Percentiles rank a stretch among this genome's conserved stretches.
Evolutionary conservation across 2,888 invertebrate species (phyloP).

Genomic region (Laspeyria flexula): DNA sequence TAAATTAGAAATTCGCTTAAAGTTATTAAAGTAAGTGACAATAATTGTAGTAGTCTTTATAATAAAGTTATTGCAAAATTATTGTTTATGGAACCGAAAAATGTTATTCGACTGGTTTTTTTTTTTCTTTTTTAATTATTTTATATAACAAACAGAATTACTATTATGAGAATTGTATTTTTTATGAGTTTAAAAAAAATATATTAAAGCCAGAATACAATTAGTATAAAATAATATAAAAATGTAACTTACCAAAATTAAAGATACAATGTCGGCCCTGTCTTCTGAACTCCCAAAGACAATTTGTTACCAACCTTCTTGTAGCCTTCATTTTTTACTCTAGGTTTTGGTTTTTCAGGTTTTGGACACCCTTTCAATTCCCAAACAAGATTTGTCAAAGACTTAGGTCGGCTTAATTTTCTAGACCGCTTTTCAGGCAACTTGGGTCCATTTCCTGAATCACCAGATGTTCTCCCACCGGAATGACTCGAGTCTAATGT

Average conservation of each 20-base stretch:
- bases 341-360: slow-evolving; percentile 81
- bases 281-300: slow-evolving; percentile 83
- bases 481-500: slow-evolving; percentile 96
- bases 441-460: slow-evolving; percentile 91
- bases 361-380: slow-evolving; percentile 86
- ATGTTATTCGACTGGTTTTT: no score
- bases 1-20: no score
- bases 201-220: neutral
- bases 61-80: no score
- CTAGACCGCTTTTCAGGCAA: slow-evolving; percentile 93
- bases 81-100: no score
- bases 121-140: no score
- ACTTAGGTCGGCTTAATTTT: slow-evolving; percentile 93
- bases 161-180: no score
- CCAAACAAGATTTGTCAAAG: slow-evolving; percentile 95
- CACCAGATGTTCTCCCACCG: slow-evolving; percentile 94
- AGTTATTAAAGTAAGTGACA: no score
- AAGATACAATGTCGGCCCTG: slow-evolving; percentile 86
- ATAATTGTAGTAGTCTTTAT: no score
- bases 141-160: no score
- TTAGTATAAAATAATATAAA: neutral
- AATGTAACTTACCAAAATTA: slow-evolving; percentile 69
- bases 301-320: slow-evolving; percentile 83
- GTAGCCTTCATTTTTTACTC: slow-evolving; percentile 81
- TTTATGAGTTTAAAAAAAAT: no score